Evolutionary conservation across 2,113 vertebrate species (phyloP).

Genomic region (Cephalopholis sonnerati): DNA sequence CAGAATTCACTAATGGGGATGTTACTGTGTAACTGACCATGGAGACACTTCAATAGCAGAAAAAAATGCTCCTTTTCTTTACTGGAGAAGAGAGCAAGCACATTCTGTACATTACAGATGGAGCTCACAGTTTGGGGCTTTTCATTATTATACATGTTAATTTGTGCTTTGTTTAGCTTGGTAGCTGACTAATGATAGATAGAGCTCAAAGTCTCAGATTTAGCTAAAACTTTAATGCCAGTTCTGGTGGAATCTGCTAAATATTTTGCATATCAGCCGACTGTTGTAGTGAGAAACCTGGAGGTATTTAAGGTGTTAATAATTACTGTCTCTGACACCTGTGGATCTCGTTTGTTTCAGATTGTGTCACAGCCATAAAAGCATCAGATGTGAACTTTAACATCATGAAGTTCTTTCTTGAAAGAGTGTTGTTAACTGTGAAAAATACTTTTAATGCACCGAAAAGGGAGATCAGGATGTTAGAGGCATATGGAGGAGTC

Average conservation of each 20-base stretch:
- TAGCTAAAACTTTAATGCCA: background rate
- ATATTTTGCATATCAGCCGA: too few relatives aligned
- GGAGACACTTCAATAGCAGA: slow-evolving; percentile 12
- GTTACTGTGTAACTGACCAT: slow-evolving; percentile 47
- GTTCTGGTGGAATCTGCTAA: background rate
- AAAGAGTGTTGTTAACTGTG: background rate
- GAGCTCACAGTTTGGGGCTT: slow-evolving; percentile 14
- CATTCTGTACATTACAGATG: background rate
- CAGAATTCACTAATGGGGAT: slow-evolving; percentile 45
- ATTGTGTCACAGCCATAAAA: slow-evolving; percentile 1
- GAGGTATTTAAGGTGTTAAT: slow-evolving; percentile 4
- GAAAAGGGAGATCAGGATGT: background rate
- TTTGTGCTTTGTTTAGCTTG: slow-evolving; percentile 36
- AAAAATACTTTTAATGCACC: background rate
- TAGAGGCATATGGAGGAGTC: too few relatives aligned
- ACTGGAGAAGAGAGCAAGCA: background rate
- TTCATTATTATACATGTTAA: slow-evolving; percentile 26
- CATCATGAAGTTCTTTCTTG: slow-evolving; percentile 3
- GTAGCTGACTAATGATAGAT: background rate
- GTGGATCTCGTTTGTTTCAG: slow-evolving; percentile 7
- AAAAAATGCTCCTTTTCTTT: slow-evolving; percentile 10
- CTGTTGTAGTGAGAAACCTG: slow-evolving; percentile 21
- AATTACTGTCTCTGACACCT: background rate
- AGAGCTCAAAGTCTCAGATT: slow-evolving; percentile 6
- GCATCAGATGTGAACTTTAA: slow-evolving; percentile 3